Evolutionary conservation across 2,888 invertebrate species (phyloP).

Genomic region (Mimachlamys varia): DNA sequence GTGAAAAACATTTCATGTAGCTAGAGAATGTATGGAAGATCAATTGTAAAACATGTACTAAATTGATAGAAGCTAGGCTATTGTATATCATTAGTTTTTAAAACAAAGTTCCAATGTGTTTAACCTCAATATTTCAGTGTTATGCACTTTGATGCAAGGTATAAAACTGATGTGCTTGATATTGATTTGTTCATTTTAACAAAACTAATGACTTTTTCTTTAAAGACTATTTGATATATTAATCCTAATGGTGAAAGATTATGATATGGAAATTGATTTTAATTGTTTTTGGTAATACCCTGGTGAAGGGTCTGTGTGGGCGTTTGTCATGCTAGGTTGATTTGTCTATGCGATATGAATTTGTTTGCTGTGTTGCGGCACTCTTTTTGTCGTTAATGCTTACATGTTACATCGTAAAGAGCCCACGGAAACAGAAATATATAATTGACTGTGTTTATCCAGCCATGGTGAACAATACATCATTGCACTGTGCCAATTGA

Average conservation of each 20-base stretch:
- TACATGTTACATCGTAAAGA: background rate
- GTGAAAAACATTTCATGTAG: no score
- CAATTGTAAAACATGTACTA: no score
- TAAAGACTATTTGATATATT: background rate
- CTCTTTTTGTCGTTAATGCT: background rate
- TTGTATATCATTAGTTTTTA: background rate
- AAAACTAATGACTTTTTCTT: background rate
- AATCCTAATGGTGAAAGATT: background rate
- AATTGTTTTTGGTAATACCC: background rate
- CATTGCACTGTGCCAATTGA: no score
- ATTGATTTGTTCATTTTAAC: background rate
- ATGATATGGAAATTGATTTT: background rate
- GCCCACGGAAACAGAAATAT: no score
- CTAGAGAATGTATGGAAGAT: no score
- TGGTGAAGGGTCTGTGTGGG: background rate
- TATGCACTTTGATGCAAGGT: conserved; percentile 33
- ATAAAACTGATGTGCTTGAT: background rate
- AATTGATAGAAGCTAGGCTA: background rate
- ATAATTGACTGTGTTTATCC: no score
- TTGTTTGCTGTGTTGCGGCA: background rate
- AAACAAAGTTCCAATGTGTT: background rate
- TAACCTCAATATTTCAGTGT: background rate
- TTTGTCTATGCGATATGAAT: background rate
- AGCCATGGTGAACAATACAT: no score
- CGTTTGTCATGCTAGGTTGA: background rate